Conservation (phyloP, 64 coral and sea anemone species). For the Anthopleura sola region DNA sequence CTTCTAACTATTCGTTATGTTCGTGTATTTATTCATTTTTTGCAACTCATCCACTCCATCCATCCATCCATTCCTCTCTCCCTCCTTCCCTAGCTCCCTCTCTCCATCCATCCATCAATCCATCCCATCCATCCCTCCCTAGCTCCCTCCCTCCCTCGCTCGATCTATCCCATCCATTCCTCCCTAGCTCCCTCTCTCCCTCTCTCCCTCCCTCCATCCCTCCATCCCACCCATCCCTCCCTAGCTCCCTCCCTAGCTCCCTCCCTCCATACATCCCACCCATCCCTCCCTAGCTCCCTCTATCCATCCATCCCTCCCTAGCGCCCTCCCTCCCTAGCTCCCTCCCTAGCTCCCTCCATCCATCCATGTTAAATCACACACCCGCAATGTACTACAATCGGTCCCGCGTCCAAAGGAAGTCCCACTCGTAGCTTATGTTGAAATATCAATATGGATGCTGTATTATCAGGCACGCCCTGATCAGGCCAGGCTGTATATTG, state of each 20-base stretch:
- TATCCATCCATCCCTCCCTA: background rate
- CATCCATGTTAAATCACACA: background rate
- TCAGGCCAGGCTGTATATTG: slow-evolving; percentile 82
- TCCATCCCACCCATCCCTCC: background rate
- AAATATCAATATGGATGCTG: slow-evolving; percentile 66
- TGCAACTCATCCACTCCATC: too few relatives aligned
- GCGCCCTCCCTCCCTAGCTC: background rate
- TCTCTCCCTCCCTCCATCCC: background rate
- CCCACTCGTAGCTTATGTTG: slow-evolving; percentile 65
- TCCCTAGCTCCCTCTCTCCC: background rate
- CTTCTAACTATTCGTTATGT: too few relatives aligned
- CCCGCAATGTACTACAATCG: slow-evolving; percentile 86
- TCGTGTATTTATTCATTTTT: too few relatives aligned
- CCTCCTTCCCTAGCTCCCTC: background rate
- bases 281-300: too few relatives aligned
- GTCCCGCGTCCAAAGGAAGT: slow-evolving; percentile 44
- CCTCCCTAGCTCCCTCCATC: background rate
- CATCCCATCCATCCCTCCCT: background rate
- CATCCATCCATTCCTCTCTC: background rate
- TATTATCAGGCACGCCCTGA: slow-evolving; percentile 60
- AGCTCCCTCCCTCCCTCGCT: too few relatives aligned
- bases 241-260: background rate
- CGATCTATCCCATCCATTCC: background rate
- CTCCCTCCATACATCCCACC: too few relatives aligned
- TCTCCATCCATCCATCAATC: too few relatives aligned